Conservation (phyloP, 2,888 invertebrate genomes). For the Trimorus sp. region DNA sequence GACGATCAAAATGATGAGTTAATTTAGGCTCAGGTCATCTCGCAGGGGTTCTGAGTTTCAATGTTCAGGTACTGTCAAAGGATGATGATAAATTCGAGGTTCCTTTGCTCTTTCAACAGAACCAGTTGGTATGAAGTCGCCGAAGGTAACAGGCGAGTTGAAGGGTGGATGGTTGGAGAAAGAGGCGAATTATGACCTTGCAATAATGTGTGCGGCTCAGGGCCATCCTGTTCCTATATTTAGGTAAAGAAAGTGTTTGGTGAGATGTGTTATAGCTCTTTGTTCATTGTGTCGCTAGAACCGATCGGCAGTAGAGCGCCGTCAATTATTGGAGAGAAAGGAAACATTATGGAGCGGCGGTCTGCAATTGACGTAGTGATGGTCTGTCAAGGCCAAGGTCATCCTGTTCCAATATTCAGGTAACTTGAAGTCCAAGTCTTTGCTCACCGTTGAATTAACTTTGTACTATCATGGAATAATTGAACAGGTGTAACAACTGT, state of each 20-base stretch:
- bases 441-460: constrained; percentile 14
- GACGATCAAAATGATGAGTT: no score
- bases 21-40: neutral
- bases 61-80: neutral
- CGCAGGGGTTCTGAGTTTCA: constrained; percentile 39
- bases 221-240: constrained; percentile 83
- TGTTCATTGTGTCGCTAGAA: constrained; percentile 77
- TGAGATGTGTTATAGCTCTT: constrained; percentile 5
- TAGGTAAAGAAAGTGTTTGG: constrained; percentile 81
- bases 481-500: no score
- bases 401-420: constrained; percentile 88
- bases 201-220: constrained; percentile 88
- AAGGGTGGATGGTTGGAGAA: constrained; percentile 75
- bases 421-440: constrained; percentile 79
- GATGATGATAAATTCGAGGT: no score
- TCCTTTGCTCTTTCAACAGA: constrained; percentile 75
- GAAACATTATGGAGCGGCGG: constrained; percentile 81
- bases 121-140: constrained; percentile 84
- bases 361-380: constrained; percentile 82
- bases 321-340: constrained; percentile 82
- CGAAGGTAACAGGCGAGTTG: constrained; percentile 84
- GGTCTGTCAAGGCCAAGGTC: constrained; percentile 86
- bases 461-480: neutral
- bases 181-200: constrained; percentile 78
- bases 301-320: constrained; percentile 83